Conservation (phyloP, 2,113 vertebrate genomes). For the Pampusana beccarii region DNA sequence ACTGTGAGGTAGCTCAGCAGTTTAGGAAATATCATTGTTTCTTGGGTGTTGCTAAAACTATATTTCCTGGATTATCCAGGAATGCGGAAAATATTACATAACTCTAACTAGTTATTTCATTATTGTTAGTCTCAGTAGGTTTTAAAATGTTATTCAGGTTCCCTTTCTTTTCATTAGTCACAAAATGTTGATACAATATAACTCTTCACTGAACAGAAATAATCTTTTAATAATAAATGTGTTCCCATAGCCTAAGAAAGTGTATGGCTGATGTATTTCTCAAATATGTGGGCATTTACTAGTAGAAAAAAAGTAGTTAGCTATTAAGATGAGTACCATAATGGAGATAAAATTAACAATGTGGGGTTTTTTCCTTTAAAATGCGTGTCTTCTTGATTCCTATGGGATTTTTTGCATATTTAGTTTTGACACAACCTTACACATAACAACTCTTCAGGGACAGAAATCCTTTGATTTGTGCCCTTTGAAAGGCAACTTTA, state of each 20-base stretch:
- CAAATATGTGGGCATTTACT: background rate
- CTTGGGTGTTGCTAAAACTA: background rate
- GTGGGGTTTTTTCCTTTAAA: background rate
- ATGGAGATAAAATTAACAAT: background rate
- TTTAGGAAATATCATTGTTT: background rate
- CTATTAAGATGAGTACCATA: background rate
- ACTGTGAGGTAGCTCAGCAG: background rate
- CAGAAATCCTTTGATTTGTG: background rate
- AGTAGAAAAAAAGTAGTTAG: background rate
- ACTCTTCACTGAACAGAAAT: background rate
- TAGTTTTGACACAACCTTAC: background rate
- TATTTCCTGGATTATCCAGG: background rate
- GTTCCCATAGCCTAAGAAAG: background rate
- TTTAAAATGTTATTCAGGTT: background rate
- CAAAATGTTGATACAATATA: background rate
- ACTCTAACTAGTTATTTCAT: background rate
- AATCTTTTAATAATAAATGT: background rate
- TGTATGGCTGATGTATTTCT: background rate
- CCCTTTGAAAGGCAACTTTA: background rate
- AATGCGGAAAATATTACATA: background rate
- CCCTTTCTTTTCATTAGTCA: background rate
- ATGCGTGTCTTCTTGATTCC: background rate
- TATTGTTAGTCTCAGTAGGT: background rate
- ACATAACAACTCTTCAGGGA: background rate
- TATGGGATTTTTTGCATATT: background rate